Percentiles rank a stretch among this genome's conserved stretches.
These are phyloP conservation scores for Promerops cafer DNA, from an alignment of 2,113 vertebrate species.

Conservation along the genomic window DNA sequence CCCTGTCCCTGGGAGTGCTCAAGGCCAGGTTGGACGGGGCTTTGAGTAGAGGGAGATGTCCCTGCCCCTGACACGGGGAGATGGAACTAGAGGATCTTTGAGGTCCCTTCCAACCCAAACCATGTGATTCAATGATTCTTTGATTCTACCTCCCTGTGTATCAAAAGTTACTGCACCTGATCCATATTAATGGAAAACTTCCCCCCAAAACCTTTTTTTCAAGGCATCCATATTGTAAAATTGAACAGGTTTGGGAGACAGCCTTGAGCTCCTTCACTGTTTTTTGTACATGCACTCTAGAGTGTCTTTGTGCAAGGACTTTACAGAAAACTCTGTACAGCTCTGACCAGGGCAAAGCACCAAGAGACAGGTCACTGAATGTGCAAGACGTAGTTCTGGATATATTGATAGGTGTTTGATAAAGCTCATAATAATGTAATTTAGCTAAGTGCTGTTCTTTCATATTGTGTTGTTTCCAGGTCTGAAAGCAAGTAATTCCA, in stretches of 20 bases:
- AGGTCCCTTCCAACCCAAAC: not conserved
- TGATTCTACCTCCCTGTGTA: not conserved
- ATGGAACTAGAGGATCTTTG: not conserved
- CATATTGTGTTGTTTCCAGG: not conserved
- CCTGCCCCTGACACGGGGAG: fast-evolving
- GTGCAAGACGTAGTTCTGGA: not conserved
- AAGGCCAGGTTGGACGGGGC: not conserved
- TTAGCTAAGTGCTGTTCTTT: not conserved
- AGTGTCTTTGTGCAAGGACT: not conserved
- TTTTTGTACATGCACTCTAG: not conserved
- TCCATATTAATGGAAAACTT: not conserved
- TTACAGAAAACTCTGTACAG: not conserved
- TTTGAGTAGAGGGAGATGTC: not conserved
- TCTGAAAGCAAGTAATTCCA: not conserved
- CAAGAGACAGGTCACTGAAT: not conserved
- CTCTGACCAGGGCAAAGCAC: not conserved
- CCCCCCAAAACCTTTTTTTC: not conserved
- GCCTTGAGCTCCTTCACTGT: fast-evolving
- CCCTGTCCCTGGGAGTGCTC: not conserved
- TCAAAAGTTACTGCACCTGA: not conserved
- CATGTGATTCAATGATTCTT: not conserved
- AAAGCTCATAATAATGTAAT: not conserved
- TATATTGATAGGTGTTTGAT: not conserved
- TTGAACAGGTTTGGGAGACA: not conserved
- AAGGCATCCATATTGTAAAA: not conserved